Evolutionary conservation across 2,797 vertebrate genomes (phyloP), one percentile per base, ranked within the genome.

Genomic region (Myripristis jacobus): DNA sequence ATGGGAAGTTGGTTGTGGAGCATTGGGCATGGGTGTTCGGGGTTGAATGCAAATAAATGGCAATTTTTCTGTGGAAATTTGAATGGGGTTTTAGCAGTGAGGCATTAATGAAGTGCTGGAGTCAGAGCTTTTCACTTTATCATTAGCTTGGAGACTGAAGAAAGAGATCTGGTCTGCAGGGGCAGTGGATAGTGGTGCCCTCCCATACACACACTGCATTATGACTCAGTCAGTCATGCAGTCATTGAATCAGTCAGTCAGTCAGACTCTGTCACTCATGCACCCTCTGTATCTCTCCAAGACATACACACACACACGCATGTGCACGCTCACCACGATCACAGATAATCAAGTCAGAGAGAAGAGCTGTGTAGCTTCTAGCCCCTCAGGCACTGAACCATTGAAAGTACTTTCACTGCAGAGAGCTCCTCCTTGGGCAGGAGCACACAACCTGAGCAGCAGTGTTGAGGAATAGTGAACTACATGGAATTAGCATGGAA

Each of bases 51-150:
- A 73, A 85, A 43, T 72, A 34, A 65, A 52, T 67, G 60, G 51
- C 50, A 54, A 25, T 83, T 77, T 70, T 55, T 63, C 46, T 21
- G 51, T 51, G 24, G 18, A 79, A 80, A 79, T 86, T 69, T 48
- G 73, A 82, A 81, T 69, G 21, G 2, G 1, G 3, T 13, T 67
- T 19, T 63, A 66, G 34, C 55, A 59, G 60, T 59, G 77, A 82
- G 55, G 58, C 55, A 31, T 69, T 73, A 52, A 66, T 64, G 46
- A 68, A 75, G 53, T n/a, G 6, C 5, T 51, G 36, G 29, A 68
- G 24, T 66, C 29, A 15, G 36, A 66, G 60, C 8, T 48, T 72
- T 27, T 21, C 18, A 38, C 2, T 38, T 11, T 9, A 10, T 63
- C 36, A 18, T 44, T 21, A 51, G 57, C 22, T 61, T 34, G 8